Evolutionary conservation across 2,888 invertebrate genomes (phyloP).

Genomic region (Notodonta dromedarius): DNA sequence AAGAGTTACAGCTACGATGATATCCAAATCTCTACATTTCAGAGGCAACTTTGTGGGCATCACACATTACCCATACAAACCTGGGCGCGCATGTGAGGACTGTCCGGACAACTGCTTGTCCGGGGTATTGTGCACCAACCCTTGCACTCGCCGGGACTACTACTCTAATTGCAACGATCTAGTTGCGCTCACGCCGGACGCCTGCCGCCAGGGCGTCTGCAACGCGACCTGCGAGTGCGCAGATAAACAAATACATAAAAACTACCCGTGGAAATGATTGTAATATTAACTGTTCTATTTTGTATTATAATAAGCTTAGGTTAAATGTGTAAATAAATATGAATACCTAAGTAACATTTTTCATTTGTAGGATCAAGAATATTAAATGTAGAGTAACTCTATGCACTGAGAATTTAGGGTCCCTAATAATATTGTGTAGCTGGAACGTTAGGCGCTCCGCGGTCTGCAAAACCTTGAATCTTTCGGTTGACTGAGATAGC

Average conservation of each 20-base stretch:
- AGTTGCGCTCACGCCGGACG: conserved; percentile 58
- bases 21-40: conserved; percentile 47
- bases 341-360: neutral
- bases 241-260: conserved; percentile 75
- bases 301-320: neutral
- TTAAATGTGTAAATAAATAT: conserved; percentile 16
- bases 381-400: neutral
- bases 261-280: conserved; percentile 51
- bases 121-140: conserved; percentile 89
- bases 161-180: conserved; percentile 90
- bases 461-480: too few relatives aligned
- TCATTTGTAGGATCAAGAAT: neutral
- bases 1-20: neutral
- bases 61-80: conserved; percentile 87
- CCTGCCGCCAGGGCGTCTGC: conserved; percentile 84
- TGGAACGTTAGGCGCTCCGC: too few relatives aligned
- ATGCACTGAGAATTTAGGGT: too few relatives aligned
- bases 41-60: conserved; percentile 88
- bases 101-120: conserved; percentile 87
- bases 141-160: conserved; percentile 87
- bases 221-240: conserved; percentile 90
- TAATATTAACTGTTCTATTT: neutral
- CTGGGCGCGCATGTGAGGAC: conserved; percentile 86
- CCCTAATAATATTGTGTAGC: too few relatives aligned
- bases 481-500: too few relatives aligned